phyloP scores from a whole-genome alignment of 2,113 vertebrate species.

The Pantherophis guttatus region DNA sequence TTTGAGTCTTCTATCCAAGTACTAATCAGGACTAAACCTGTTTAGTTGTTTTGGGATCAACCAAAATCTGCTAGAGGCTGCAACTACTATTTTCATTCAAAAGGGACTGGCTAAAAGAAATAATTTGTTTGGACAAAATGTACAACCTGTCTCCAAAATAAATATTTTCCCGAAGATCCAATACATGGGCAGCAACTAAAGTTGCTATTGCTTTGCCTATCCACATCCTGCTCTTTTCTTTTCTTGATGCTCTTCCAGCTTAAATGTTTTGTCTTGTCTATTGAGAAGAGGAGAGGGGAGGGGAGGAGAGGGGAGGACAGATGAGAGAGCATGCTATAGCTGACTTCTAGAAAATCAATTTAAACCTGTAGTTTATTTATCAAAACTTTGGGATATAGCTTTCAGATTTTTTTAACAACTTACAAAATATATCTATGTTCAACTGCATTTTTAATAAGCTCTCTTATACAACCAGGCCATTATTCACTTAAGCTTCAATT shows the following conservation, averaged over 20 bases:
- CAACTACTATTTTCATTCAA: not conserved
- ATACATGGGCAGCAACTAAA: not conserved
- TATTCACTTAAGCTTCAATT: not conserved
- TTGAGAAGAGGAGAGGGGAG: not conserved
- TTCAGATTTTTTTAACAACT: not conserved
- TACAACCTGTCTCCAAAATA: not conserved
- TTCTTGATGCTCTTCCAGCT: not conserved
- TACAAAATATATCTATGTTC: not conserved
- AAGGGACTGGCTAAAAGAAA: not conserved
- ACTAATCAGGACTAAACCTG: not conserved
- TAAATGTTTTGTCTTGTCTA: not conserved
- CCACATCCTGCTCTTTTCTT: not conserved
- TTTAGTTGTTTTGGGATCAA: not conserved
- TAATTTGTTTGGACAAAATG: not conserved
- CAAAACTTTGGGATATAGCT: not conserved
- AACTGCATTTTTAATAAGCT: not conserved
- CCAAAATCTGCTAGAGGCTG: not conserved
- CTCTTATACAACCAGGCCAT: not conserved
- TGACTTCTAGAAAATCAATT: not conserved
- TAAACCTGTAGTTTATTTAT: not conserved
- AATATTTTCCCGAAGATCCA: not conserved
- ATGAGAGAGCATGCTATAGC: not conserved
- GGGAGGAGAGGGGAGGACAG: not conserved
- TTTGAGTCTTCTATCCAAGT: not conserved
- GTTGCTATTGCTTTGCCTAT: not conserved